A percentile compares a stretch with the other conserved stretches of the same genome.
These are phyloP conservation scores for Embidobia sp. DNA, from an alignment of 2,888 invertebrate species.

Conservation along the genomic window DNA sequence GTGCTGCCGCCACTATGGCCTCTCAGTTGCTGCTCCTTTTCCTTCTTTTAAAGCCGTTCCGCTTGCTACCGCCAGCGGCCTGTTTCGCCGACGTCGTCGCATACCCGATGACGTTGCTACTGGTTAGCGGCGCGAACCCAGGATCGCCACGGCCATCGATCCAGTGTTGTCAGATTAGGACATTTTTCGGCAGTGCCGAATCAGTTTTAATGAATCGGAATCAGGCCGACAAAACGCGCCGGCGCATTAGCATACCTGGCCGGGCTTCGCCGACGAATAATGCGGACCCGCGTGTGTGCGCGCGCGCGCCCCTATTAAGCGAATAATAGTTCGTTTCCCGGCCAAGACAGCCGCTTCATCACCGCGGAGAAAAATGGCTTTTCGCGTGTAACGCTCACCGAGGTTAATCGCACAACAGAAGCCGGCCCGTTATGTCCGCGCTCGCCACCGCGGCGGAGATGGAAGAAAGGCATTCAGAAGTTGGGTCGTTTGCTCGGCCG, in stretches of 20 bases:
- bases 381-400: background rate
- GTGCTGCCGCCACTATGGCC: slow-evolving; percentile 67
- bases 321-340: background rate
- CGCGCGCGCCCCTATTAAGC: background rate
- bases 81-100: slow-evolving; percentile 51
- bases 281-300: background rate
- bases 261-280: background rate
- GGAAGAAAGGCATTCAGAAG: slow-evolving; percentile 10
- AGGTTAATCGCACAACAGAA: slow-evolving; percentile 3
- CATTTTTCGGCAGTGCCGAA: slow-evolving; percentile 51
- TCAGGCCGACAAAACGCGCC: slow-evolving; percentile 1
- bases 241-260: slow-evolving; percentile 40
- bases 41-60: slow-evolving; percentile 63
- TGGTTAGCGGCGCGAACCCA: slow-evolving; percentile 44
- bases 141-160: slow-evolving; percentile 55
- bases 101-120: slow-evolving; percentile 60
- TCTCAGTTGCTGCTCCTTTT: slow-evolving; percentile 67
- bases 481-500: slow-evolving; percentile 18
- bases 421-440: slow-evolving; percentile 16
- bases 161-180: slow-evolving; percentile 64
- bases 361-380: too few species aligned
- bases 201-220: slow-evolving; percentile 54
- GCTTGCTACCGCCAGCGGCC: slow-evolving; percentile 57
- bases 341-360: too few species aligned
- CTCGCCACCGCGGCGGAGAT: too few species aligned